Conservation (phyloP, 2,888 invertebrate genomes). For the Aphidius colemani region DNA sequence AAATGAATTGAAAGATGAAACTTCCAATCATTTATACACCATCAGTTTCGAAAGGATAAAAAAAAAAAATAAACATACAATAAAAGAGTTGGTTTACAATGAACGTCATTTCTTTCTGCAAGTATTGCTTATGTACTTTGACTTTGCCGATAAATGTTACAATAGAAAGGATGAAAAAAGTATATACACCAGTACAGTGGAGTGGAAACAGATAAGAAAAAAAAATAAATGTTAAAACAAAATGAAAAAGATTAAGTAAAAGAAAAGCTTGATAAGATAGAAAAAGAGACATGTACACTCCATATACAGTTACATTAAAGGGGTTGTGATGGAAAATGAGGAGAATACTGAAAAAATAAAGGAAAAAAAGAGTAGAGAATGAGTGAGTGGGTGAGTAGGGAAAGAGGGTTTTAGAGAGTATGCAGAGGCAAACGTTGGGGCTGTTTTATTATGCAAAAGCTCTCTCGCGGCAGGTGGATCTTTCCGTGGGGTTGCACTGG, state of each 20-base stretch:
- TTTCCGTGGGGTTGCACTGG: conserved; percentile 48
- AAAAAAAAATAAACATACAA: too few relatives aligned
- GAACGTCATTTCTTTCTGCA: background rate
- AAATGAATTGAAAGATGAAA: conserved; percentile 11
- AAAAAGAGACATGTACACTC: too few relatives aligned
- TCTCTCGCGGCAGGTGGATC: conserved; percentile 59
- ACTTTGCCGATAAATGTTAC: conserved; percentile 15
- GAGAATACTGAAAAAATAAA: conserved; percentile 2
- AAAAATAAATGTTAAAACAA: too few relatives aligned
- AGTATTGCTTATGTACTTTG: conserved; percentile 1
- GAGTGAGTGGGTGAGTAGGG: conserved; percentile 3
- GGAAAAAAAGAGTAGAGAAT: too few relatives aligned
- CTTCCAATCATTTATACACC: too few relatives aligned
- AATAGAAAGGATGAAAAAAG: conserved; percentile 4
- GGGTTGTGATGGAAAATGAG: background rate
- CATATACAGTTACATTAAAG: too few relatives aligned
- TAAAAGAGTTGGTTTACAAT: too few relatives aligned
- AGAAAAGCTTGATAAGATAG: too few relatives aligned
- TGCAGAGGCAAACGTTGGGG: conserved; percentile 38
- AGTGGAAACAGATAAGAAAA: too few relatives aligned
- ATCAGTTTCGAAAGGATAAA: too few relatives aligned
- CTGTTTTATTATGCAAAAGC: conserved; percentile 61
- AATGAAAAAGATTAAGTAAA: too few relatives aligned
- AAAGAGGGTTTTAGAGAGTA: conserved; percentile 8
- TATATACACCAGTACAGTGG: too few relatives aligned